Conservation (phyloP, 2,888 invertebrate species). For the Stenolophus ochropezus region DNA sequence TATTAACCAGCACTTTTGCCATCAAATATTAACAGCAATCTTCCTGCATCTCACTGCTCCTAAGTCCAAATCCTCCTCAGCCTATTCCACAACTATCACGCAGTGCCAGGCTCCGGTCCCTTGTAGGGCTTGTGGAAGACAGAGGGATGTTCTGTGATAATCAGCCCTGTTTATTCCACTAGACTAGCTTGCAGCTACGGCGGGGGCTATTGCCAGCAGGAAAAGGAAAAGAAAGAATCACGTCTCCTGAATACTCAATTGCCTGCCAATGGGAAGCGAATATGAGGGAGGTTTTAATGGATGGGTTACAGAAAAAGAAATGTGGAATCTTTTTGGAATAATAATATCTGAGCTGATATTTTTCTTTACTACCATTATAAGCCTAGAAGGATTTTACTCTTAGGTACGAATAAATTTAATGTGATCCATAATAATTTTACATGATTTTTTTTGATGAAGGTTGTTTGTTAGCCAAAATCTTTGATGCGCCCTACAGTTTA, state of each 20-base stretch:
- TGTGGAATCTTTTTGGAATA: too few species aligned
- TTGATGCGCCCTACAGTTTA: too few species aligned
- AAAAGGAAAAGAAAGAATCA: slow-evolving; percentile 3
- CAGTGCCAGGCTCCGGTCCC: not conserved
- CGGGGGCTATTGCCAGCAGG: slow-evolving; percentile 1
- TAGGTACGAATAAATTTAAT: too few species aligned
- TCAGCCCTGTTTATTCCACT: slow-evolving; percentile 28
- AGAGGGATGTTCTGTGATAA: slow-evolving; percentile 29
- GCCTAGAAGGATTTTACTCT: too few species aligned
- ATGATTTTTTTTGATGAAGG: too few species aligned
- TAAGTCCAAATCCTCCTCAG: not conserved
- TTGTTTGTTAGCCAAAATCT: too few species aligned
- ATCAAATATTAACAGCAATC: too few species aligned
- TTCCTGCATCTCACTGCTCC: too few species aligned
- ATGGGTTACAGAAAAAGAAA: not conserved
- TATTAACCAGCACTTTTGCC: too few species aligned
- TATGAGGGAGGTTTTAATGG: not conserved
- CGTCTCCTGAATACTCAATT: slow-evolving; percentile 36
- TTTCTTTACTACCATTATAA: too few species aligned
- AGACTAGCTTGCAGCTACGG: not conserved
- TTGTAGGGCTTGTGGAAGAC: not conserved
- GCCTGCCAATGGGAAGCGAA: slow-evolving; percentile 8
- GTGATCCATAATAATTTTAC: too few species aligned
- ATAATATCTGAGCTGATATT: too few species aligned
- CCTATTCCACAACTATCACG: not conserved